These are phyloP conservation scores for Crenuchus spilurus DNA, from an alignment of 2,797 vertebrate species.

Conservation along the genomic window DNA sequence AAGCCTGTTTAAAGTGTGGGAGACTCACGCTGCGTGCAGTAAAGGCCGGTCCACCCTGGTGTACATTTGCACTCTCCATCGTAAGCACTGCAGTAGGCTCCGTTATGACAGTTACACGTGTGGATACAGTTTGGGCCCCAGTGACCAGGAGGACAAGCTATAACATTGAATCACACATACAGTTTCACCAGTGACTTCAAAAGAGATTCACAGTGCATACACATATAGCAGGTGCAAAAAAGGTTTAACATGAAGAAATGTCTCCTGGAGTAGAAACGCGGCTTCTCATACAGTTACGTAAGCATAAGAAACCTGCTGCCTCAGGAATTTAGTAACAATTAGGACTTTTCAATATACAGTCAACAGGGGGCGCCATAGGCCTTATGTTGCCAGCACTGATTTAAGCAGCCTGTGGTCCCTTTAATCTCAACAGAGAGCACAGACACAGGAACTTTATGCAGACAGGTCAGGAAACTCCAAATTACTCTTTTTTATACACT, in stretches of 20 bases:
- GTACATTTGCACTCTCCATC: conserved; percentile 93
- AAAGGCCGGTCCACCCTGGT: conserved; percentile 92
- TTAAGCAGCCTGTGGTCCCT: neutral
- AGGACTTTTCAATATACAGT: neutral
- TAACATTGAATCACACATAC: conserved; percentile 30
- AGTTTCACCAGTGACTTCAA: neutral
- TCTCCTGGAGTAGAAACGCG: too few relatives aligned
- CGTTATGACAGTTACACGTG: conserved; percentile 96
- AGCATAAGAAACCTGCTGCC: neutral
- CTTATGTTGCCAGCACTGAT: neutral
- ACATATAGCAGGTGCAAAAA: neutral
- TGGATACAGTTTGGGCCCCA: conserved; percentile 97
- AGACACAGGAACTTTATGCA: neutral
- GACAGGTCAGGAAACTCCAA: neutral
- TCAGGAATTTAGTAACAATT: neutral
- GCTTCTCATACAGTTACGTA: neutral
- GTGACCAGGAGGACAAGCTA: conserved; percentile 90
- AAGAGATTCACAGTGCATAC: neutral
- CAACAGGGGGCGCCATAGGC: conserved; percentile 38
- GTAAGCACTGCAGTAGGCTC: conserved; percentile 88
- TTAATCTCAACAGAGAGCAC: neutral
- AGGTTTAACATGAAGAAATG: too few relatives aligned
- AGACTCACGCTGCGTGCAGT: conserved; percentile 96
- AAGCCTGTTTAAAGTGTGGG: neutral
- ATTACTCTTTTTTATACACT: neutral